Base-by-base conservation (phyloP, 2,888 invertebrate genomes). In the Pandemis cinnamomeana region DNA sequence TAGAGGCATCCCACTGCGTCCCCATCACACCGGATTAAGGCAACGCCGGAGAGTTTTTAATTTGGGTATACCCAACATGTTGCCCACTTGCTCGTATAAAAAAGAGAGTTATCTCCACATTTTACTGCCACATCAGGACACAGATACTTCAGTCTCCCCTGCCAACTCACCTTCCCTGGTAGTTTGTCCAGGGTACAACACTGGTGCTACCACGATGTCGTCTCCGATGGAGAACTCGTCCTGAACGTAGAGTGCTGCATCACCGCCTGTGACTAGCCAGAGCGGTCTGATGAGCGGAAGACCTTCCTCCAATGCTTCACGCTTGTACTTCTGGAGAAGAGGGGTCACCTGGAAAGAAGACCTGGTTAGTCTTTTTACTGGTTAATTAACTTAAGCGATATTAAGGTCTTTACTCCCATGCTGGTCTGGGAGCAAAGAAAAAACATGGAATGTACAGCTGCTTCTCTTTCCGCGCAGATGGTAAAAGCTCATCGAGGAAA, bases 141-240 rank as follows among this genome's bases (percentile, higher is more conserved):
- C 20, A 0, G 20, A 20, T 20, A 7, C 44, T 44, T 44, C 44
- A 44, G 13, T n/a, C 6, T 51, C 51, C 6, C 13, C 0, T 8
- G 55, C 63, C 60, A 15, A 8, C 75, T 36, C 77, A 95, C 95
- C 95, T 92, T 97, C 98, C 77, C 97, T 94, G 78, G 96, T 95
- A 44, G 96, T 95, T 58, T 95, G 95, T 0, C 96, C 96, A 0
- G 96, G 95, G 69, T 96, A 93, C 48, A 98, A 87, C 67, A 99
- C 96, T 0, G 99, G 99, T 0, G 99, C 99, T 0, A 99, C 98
- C 48, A 99, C 97, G 0, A 99, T 94, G 86, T 98, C 97, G 79
- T 97, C 97, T 0, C 99, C 99, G 0, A 99, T 96, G 0, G 97
- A 96, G 88, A 99, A 99, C 89, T 99, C 97, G 85, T 98, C 98